Conservation (phyloP, 2,888 invertebrate genomes). For the Scaptomyza cyrtandrae region DNA sequence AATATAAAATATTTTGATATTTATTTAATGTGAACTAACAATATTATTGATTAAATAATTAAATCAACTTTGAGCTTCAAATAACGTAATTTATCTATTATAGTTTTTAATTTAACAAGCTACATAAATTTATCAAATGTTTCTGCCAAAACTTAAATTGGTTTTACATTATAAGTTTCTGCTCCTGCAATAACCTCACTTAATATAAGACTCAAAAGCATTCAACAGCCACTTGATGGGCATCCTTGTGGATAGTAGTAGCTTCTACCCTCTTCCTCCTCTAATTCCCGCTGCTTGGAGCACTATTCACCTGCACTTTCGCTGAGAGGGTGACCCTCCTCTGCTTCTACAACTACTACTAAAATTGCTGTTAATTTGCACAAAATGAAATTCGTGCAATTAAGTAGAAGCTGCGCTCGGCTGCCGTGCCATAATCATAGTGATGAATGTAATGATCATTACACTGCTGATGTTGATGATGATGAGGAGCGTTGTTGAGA, state of each 20-base stretch:
- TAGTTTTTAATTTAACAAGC: too few species aligned
- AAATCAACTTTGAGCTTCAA: too few species aligned
- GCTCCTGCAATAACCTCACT: conserved; percentile 17
- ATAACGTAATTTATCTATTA: too few species aligned
- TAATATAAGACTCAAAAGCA: conserved; percentile 30
- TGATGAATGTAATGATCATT: conserved; percentile 40
- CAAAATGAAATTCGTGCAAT: conserved; percentile 84
- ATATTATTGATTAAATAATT: background rate
- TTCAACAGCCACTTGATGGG: conserved; percentile 21
- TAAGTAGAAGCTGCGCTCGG: conserved; percentile 71
- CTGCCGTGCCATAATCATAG: conserved; percentile 39
- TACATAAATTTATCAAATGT: too few species aligned
- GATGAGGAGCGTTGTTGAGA: conserved; percentile 11
- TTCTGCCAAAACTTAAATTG: too few species aligned
- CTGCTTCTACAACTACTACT: background rate
- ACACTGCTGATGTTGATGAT: conserved; percentile 24
- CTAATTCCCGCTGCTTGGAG: background rate
- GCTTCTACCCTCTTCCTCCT: background rate
- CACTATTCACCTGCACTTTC: conserved; percentile 47
- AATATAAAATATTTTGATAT: background rate
- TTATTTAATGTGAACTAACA: background rate
- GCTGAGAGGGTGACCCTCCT: conserved; percentile 46
- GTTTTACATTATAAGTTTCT: background rate
- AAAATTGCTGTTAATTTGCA: conserved; percentile 83
- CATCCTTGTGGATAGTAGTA: conserved; percentile 18